Conservation (phyloP, 2,797 vertebrate species). For the Distichodus sexfasciatus region DNA sequence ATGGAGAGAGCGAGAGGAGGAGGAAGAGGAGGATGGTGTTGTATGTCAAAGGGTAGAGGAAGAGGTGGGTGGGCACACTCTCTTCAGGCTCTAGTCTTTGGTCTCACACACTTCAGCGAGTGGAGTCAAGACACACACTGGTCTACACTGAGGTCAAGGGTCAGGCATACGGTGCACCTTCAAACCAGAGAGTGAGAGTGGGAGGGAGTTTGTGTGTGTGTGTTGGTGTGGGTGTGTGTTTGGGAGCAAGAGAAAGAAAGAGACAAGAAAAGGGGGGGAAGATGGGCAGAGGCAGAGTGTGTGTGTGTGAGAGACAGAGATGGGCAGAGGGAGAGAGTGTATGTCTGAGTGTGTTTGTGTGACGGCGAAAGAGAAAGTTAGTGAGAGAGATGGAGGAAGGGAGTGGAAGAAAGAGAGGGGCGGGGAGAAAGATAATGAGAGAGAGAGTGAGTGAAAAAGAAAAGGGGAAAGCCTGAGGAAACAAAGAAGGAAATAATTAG, state of each 20-base stretch:
- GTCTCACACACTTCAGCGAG: conserved; percentile 25
- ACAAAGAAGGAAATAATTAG: not conserved
- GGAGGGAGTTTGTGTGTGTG: no score
- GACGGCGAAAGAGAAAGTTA: no score
- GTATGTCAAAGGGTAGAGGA: not conserved
- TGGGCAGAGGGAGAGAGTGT: no score
- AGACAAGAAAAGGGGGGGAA: no score
- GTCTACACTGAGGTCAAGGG: not conserved
- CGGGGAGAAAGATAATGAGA: not conserved
- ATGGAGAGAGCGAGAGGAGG: not conserved
- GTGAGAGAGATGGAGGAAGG: no score
- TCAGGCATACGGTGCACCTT: no score
- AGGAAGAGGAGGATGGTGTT: not conserved
- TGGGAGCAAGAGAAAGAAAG: no score
- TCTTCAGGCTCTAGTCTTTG: conserved; percentile 20
- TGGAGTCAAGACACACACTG: not conserved
- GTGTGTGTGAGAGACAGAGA: no score
- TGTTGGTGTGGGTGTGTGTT: no score
- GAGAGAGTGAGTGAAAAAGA: not conserved
- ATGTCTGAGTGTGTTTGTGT: no score
- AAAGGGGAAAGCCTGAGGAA: not conserved
- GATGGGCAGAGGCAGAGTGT: no score
- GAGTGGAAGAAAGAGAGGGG: not conserved
- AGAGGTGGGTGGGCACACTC: conserved; percentile 4
- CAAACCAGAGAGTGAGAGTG: no score